These are phyloP conservation scores for Psittacula cyanocephala DNA, from an alignment of 2,113 vertebrate species.

Conservation along the genomic window DNA sequence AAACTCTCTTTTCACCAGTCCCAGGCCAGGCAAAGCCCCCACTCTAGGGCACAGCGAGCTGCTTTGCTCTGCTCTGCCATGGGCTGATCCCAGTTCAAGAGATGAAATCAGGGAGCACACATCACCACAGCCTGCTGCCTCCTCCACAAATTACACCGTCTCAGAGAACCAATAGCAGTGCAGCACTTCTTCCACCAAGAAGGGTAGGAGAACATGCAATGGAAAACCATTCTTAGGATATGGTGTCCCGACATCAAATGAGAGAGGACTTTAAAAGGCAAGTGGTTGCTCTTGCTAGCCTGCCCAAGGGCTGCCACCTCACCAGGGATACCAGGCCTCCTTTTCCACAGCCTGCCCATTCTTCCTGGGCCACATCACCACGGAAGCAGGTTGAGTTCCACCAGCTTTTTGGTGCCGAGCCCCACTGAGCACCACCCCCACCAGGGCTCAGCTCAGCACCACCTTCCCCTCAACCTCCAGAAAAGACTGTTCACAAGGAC, in stretches of 20 bases:
- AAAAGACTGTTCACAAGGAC: not conserved
- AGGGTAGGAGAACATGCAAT: not conserved
- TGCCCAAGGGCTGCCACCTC: not conserved
- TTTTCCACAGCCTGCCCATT: not conserved
- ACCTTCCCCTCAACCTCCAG: accelerated
- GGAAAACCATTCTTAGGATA: not conserved
- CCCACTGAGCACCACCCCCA: not conserved
- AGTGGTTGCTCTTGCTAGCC: accelerated
- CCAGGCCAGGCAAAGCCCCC: accelerated
- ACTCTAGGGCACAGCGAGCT: accelerated
- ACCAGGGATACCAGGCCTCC: not conserved
- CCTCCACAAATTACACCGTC: not conserved
- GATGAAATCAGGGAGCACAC: not conserved
- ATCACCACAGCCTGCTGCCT: not conserved
- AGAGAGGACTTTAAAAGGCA: not conserved
- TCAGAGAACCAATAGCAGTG: not conserved
- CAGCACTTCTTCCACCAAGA: not conserved
- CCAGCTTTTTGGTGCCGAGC: not conserved
- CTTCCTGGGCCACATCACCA: not conserved
- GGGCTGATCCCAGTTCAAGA: accelerated
- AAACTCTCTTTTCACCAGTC: not conserved
- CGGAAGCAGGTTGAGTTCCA: not conserved
- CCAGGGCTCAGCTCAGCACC: not conserved
- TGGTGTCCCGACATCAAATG: accelerated
- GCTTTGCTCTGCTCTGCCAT: accelerated